Conservation (phyloP, 37 sponge, comb jelly and placozoan species). For the Lycopodina hypogea region DNA sequence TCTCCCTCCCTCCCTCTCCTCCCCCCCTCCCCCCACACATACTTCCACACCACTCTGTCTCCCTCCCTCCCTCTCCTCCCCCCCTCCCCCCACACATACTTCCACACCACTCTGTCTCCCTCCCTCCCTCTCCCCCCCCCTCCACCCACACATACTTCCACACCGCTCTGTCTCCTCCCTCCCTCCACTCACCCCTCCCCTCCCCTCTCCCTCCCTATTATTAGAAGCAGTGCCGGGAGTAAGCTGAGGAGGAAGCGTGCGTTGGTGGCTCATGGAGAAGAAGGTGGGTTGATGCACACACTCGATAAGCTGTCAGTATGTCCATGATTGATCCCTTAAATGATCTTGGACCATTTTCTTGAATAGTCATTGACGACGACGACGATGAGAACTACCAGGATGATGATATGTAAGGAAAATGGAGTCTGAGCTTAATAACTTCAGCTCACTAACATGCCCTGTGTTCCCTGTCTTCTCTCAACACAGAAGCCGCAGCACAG, state of each 20-base stretch:
- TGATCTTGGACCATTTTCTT: background rate
- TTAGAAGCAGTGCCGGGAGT: slow-evolving; percentile 18
- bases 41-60: background rate
- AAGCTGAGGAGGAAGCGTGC: slow-evolving; percentile 8
- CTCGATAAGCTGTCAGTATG: no score
- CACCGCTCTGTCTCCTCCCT: background rate
- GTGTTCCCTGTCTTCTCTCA: background rate
- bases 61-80: background rate
- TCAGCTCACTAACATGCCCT: background rate
- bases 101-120: no score
- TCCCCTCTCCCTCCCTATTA: background rate
- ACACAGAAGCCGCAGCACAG: background rate
- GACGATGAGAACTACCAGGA: slow-evolving; percentile 27
- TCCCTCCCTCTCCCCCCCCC: background rate
- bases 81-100: background rate
- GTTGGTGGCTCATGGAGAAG: background rate
- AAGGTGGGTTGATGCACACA: background rate
- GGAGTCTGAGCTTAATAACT: background rate
- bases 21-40: background rate
- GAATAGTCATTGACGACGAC: slow-evolving; percentile 15
- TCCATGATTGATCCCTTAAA: no score
- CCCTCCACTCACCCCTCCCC: background rate
- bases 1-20: no score
- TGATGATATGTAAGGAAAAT: background rate
- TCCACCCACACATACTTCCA: background rate